These are phyloP conservation scores for Drosophila pullipes DNA, from an alignment of 2,888 invertebrate species.

Conservation along the genomic window DNA sequence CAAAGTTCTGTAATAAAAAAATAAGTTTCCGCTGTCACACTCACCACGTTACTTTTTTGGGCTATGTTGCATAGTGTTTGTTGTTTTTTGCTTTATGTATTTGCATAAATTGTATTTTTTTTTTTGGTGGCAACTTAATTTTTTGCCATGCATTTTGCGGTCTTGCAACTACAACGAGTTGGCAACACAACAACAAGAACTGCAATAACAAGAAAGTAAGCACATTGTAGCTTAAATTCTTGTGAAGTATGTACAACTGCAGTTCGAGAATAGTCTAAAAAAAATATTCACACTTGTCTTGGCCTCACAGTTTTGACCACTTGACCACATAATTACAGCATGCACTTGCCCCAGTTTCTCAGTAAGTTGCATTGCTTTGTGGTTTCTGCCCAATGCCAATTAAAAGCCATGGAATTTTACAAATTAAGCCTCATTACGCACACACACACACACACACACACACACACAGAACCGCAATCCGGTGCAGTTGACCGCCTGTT, in stretches of 20 bases:
- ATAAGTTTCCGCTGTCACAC: conserved; percentile 66
- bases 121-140: conserved; percentile 56
- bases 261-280: conserved; percentile 24
- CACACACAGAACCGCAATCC: conserved; percentile 58
- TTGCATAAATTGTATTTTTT: conserved; percentile 23
- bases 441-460: conserved; percentile 23
- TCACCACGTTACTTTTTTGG: conserved; percentile 59
- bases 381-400: conserved; percentile 71
- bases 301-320: conserved; percentile 49
- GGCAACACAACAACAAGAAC: conserved; percentile 58
- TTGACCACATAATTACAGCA: conserved; percentile 74
- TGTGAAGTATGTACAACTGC: conserved; percentile 15
- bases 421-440: conserved; percentile 76
- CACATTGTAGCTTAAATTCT: conserved; percentile 35
- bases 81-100: conserved; percentile 21
- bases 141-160: conserved; percentile 61
- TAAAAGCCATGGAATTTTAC: conserved; percentile 76
- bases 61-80: conserved; percentile 39
- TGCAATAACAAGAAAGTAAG: conserved; percentile 12
- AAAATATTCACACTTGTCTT: conserved; percentile 29
- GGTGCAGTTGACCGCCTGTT: conserved; percentile 64
- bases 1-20: conserved; percentile 73
- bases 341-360: conserved; percentile 61
- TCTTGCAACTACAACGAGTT: conserved; percentile 55
- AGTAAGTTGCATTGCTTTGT: conserved; percentile 56